Base-by-base conservation (phyloP, 2,888 invertebrate genomes). In the Scaeva pyrastri region DNA sequence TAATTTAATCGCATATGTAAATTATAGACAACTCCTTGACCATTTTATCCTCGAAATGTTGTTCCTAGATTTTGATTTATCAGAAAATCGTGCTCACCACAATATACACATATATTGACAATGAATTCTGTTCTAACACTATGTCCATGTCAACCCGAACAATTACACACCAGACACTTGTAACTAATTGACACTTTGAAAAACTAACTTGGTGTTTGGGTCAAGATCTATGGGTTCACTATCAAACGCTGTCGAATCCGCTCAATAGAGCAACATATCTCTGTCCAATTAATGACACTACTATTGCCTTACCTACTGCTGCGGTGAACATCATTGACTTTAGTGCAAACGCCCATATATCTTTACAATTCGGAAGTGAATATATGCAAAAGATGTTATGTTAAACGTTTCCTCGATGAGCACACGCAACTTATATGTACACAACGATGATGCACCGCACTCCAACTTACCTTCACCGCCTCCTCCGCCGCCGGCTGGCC, bases 281-380 rank as follows among this genome's bases (percentile, higher is more conserved):
- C 11, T 39, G 64, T 16, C 73, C 64, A 58, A 7, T 73, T 72
- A 72, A 72, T 64, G 64, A 39, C 16, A 31, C 31, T 31, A 8
- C 31, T 31, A 31, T 31, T 31, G 31, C 5, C 6, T 8, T 31
- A 31, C 31, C 31, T 31, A 31, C 31, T 31, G 31, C 31, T 12
- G 8, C 8, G 7, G 7, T 10, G 39, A 79, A 19, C 19, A 73
- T 36, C 60, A 60, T 60, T 60, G 60, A 60, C 39, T 7, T 60
- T 21, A 5, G 2, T 36, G 12, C 11, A 75, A 68, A 74, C 58
- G 52, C 66, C 77, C 60, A 74, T 60, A 16, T 43, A 74, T 79
- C 72, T 79, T 66, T 31, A 6, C 60, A 74, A 23, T 52, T 80
- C 75, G 80, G 80, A 80, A 80, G 62, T 75, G 3, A 31, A 74